Evolutionary conservation across 2,113 vertebrate species (phyloP), one percentile per base, ranked within the genome.

Genomic region (Alethe castanea): DNA sequence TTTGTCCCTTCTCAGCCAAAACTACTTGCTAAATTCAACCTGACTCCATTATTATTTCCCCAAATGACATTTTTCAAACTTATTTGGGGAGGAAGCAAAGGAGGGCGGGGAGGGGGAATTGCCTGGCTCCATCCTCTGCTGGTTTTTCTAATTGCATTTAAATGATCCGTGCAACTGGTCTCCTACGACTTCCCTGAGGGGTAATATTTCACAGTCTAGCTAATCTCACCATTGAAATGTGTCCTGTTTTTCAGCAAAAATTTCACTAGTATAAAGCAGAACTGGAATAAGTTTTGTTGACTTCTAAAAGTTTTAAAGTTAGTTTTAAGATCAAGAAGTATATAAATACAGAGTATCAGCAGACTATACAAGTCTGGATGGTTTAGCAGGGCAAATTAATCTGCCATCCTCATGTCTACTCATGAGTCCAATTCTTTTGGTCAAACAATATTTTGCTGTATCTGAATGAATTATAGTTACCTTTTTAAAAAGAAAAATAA

Each of bases 61-160:
- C 36, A 93, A 94, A 92, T 62, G 59, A 53, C 76, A 90, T 94
- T 86, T 90, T 90, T 86, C 56, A 92, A 88, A 81, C 24, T 77
- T 93, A 86, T 35, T 3, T 76, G 79, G 45, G 50, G 53, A 88
- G 23, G 48, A 81, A 86, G 88, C 54, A 86, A 79, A 90, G 31
- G 19, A 61, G 38, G 31, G 38, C 2, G 18, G 81, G 82, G 56
- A 90, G 86, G 88, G 47, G 78, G 94, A 90, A 97, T 93, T 94
- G 95, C 94, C 79, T 96, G 74, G 38, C 76, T 97, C 79, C 91
- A 97, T 95, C 95, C 94, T 96, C 96, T 83, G 60, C 92, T 95
- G 96, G 76, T 70, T 93, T 86, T 95, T 71, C 96, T 96, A 97
- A 97, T 97, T 97, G 96, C 94, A 92, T 94, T 96, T 95, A 97